Evolutionary conservation across 1,140 invertebrate genomes (phyloP).

Genomic region (Planococcus citri): DNA sequence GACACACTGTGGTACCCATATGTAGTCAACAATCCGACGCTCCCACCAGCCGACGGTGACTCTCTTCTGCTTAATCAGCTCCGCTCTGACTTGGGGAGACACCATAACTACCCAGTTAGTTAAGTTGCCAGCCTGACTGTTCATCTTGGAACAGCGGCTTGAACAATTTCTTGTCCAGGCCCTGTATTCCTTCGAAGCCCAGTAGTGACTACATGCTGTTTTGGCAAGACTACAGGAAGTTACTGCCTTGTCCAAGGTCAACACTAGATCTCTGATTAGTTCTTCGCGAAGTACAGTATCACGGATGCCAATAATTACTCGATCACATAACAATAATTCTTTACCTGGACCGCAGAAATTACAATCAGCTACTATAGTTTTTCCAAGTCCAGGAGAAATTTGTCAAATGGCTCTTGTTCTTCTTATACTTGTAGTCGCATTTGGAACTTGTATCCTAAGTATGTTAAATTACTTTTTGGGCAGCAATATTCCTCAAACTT

Average conservation of each 20-base stretch:
- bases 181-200: no score
- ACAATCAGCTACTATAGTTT: constrained; percentile 14
- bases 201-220: no score
- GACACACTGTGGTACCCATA: constrained; percentile 22
- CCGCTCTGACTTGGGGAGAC: background rate
- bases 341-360: background rate
- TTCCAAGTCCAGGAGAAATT: constrained; percentile 25
- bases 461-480: constrained; percentile 30
- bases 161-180: background rate
- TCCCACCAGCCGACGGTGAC: background rate
- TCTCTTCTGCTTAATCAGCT: background rate
- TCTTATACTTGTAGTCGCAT: constrained; percentile 26
- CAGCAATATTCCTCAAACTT: constrained; percentile 30
- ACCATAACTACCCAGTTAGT: background rate
- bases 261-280: constrained; percentile 12
- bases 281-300: constrained; percentile 8
- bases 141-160: constrained; percentile 5
- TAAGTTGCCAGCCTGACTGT: background rate
- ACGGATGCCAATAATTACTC: constrained; percentile 9
- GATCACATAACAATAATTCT: constrained; percentile 6
- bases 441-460: constrained; percentile 30
- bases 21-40: background rate
- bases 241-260: no score
- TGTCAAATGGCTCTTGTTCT: constrained; percentile 29
- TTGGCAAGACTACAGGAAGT: no score